Conservation (phyloP, 23 tunicate species). For the Styela clava region DNA sequence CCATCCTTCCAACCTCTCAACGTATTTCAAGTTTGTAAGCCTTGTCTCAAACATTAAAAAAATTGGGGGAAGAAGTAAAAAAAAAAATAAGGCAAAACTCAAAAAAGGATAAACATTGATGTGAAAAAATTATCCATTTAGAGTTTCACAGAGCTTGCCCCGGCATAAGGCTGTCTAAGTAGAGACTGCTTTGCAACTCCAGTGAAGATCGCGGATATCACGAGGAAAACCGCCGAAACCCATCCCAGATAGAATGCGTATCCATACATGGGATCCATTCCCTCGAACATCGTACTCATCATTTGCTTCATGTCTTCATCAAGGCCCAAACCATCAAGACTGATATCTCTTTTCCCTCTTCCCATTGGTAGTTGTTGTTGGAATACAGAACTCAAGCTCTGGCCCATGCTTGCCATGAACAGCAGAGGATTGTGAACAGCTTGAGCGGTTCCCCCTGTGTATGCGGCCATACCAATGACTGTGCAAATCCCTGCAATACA, state of each 20-base stretch:
- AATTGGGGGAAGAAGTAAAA: no score
- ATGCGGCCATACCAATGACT: neutral
- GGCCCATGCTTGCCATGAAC: neutral
- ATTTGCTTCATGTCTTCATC: neutral
- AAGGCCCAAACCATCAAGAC: neutral
- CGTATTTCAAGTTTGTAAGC: no score
- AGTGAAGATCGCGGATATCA: neutral
- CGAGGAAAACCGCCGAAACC: neutral
- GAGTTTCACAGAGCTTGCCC: neutral
- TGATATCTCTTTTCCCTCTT: neutral
- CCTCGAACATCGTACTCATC: neutral
- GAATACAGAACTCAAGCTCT: neutral
- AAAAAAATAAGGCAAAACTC: no score
- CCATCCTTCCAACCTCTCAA: no score
- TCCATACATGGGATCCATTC: constrained; percentile 15
- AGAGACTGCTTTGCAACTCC: neutral
- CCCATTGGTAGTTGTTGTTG: neutral
- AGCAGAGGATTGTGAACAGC: neutral
- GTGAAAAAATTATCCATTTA: no score
- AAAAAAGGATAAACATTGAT: no score
- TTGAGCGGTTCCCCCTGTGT: neutral
- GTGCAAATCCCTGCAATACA: neutral
- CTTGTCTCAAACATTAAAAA: no score
- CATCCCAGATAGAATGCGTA: neutral
- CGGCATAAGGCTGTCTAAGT: neutral